Conservation (phyloP, 1,140 invertebrate genomes). For the Drosophila bocqueti region DNA sequence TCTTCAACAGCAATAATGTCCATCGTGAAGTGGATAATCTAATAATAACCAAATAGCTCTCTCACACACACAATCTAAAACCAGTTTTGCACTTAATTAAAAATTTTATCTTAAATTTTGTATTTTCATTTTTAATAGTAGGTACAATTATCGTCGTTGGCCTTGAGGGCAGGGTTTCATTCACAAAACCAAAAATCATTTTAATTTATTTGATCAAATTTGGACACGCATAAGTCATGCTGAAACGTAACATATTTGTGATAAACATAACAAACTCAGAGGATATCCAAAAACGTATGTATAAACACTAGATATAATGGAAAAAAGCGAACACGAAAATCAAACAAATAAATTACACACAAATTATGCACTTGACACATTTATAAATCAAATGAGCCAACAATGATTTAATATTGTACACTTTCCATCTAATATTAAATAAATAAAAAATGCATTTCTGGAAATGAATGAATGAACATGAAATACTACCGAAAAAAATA, state of each 20-base stretch:
- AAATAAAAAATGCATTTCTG: constrained; percentile 1
- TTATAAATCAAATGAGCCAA: constrained; percentile 26
- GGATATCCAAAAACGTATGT: constrained; percentile 1
- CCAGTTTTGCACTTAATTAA: constrained; percentile 22
- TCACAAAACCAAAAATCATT: constrained; percentile 24
- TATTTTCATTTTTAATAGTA: constrained; percentile 12
- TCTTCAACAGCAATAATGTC: constrained; percentile 6
- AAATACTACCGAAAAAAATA: background rate
- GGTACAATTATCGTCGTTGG: constrained; percentile 29
- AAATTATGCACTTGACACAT: constrained; percentile 66
- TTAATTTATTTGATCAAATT: constrained; percentile 10
- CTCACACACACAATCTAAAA: constrained; percentile 12
- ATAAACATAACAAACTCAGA: constrained; percentile 8
- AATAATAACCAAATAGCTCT: constrained; percentile 16
- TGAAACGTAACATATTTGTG: background rate
- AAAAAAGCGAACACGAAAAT: constrained; percentile 8
- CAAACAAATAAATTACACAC: background rate
- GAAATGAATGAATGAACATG: background rate
- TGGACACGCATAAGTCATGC: background rate
- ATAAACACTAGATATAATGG: background rate
- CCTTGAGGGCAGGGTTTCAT: constrained; percentile 24
- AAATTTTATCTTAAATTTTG: constrained; percentile 12
- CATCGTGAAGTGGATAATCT: constrained; percentile 21
- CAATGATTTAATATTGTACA: background rate
- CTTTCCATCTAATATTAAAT: constrained; percentile 1